A percentile compares a stretch with the other conserved stretches of the same genome.
These are phyloP conservation scores for Excalfactoria chinensis DNA, from an alignment of 2,113 vertebrate species.

Conservation along the genomic window DNA sequence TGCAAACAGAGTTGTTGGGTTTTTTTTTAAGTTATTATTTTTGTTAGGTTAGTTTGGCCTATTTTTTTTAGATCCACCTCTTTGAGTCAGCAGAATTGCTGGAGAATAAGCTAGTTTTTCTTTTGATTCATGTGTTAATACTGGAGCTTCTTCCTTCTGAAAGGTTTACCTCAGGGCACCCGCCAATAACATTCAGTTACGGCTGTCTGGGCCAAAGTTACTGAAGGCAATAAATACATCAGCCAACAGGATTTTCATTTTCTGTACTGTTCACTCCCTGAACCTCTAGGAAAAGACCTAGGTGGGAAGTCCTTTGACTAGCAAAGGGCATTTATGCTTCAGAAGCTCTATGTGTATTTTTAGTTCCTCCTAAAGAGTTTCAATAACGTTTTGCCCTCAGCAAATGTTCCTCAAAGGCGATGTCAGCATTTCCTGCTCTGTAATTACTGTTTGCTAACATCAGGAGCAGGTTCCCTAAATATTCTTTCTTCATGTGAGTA, in stretches of 20 bases:
- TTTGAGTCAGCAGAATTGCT: neutral
- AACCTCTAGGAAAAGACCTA: neutral
- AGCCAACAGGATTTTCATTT: neutral
- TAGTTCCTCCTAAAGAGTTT: neutral
- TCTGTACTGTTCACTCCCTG: neutral
- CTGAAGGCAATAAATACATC: neutral
- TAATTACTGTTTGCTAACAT: conserved; percentile 38
- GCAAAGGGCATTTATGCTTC: neutral
- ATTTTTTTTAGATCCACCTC: neutral
- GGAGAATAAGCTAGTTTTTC: neutral
- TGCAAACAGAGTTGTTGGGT: neutral
- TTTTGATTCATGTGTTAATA: neutral
- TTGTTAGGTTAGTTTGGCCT: neutral
- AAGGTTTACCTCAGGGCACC: neutral
- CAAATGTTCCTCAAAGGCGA: neutral
- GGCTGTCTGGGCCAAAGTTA: neutral
- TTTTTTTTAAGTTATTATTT: neutral
- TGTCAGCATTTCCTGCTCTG: neutral
- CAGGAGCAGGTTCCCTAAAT: conserved; percentile 15
- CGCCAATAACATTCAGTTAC: neutral
- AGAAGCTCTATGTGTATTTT: neutral
- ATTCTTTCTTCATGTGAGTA: neutral
- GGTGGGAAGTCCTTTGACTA: neutral
- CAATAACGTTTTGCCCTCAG: neutral
- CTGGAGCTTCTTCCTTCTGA: neutral